These are phyloP conservation scores for Urocynchramus pylzowi DNA, from an alignment of 2,113 vertebrate species.

Conservation along the genomic window DNA sequence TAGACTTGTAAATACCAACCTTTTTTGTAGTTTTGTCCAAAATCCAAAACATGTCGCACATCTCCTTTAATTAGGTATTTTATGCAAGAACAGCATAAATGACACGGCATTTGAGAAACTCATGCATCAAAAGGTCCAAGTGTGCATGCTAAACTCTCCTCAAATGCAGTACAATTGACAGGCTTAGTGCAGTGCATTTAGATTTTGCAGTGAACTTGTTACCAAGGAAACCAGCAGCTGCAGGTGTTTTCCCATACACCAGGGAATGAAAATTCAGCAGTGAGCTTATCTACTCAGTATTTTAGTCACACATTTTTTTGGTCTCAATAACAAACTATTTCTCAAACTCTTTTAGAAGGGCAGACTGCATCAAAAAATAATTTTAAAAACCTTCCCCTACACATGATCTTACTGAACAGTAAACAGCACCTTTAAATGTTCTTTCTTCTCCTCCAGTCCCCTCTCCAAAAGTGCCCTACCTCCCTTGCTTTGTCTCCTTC, in stretches of 20 bases:
- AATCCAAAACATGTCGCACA: background rate
- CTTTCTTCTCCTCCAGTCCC: background rate
- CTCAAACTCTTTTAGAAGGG: background rate
- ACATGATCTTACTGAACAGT: background rate
- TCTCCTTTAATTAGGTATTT: background rate
- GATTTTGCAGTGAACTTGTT: slow-evolving; percentile 36
- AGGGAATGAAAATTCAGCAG: background rate
- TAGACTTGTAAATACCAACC: slow-evolving; percentile 6
- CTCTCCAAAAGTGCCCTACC: background rate
- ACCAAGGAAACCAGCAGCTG: slow-evolving; percentile 65
- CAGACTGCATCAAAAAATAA: background rate
- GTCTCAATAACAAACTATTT: background rate
- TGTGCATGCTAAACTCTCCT: background rate
- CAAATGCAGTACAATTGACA: background rate
- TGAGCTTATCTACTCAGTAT: background rate
- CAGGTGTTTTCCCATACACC: slow-evolving; percentile 10
- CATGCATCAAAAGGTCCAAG: background rate
- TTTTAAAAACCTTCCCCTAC: background rate
- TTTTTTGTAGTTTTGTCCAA: background rate
- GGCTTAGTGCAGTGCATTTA: slow-evolving; percentile 1
- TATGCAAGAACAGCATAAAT: background rate
- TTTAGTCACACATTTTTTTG: background rate
- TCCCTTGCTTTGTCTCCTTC: background rate
- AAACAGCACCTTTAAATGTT: background rate
- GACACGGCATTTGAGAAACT: background rate